Conservation (phyloP, 2,888 invertebrate species). For the Crossocerus cetratus region DNA sequence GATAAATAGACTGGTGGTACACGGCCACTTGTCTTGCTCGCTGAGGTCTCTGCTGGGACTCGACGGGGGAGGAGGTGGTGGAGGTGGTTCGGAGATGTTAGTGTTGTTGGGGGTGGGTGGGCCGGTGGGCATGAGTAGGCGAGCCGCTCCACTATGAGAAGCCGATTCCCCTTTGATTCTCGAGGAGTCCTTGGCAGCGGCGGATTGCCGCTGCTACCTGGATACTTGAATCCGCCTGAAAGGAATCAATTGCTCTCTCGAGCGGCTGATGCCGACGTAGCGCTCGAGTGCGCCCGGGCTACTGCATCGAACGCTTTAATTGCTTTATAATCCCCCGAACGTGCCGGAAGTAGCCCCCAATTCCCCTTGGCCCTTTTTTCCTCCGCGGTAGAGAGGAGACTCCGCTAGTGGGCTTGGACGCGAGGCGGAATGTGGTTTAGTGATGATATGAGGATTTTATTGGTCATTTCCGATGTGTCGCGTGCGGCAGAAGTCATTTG, state of each 20-base stretch:
- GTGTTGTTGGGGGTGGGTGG: too few relatives aligned
- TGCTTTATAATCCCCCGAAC: background rate
- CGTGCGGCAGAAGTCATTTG: too few relatives aligned
- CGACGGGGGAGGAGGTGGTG: too few relatives aligned
- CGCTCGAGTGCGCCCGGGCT: background rate
- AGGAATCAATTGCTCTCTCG: slow-evolving; percentile 14
- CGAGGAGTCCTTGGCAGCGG: slow-evolving; percentile 19
- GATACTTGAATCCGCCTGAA: slow-evolving; percentile 5
- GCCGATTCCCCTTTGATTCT: slow-evolving; percentile 33
- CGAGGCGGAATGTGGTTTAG: too few relatives aligned
- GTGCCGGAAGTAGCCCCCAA: background rate
- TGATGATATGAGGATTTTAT: too few relatives aligned
- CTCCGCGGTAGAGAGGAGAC: too few relatives aligned
- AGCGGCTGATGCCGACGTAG: background rate
- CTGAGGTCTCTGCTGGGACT: too few relatives aligned
- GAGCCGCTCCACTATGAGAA: background rate
- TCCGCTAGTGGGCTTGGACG: too few relatives aligned
- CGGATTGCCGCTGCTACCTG: slow-evolving; percentile 24
- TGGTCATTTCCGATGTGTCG: too few relatives aligned
- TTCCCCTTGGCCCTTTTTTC: background rate
- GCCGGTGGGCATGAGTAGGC: too few relatives aligned
- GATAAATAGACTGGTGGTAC: slow-evolving; percentile 8
- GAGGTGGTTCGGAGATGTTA: too few relatives aligned
- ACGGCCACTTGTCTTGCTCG: too few relatives aligned
- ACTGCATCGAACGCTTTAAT: background rate